Base-by-base conservation (phyloP, 2,888 invertebrate species). In the Troides helena region DNA sequence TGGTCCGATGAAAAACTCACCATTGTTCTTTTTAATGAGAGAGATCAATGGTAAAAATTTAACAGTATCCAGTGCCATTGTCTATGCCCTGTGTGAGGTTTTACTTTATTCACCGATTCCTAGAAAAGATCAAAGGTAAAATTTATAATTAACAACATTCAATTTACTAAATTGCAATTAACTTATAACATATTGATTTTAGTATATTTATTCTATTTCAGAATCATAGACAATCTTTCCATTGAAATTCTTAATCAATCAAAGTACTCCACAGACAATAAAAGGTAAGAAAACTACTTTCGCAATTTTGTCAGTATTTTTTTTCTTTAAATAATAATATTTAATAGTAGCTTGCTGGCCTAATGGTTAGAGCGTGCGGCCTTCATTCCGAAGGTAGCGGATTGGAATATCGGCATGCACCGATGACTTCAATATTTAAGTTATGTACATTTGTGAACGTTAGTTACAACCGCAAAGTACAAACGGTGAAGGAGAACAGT, bases 71-170 rank as follows among this genome's bases (percentile, higher is more conserved):
- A 80, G 82, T 2, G 85, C 86, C 61, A 78, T 93, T 68, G 76
- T 88, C 58, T 85, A 85, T 74, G 76, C 93, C 59, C 76, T 94
- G 62, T 81, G 87, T 71, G 90, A 93, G 66, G 86, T 93, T 60
- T 75, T 94, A 68, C 75, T 93, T 17, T 93, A 90, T 81, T 90
- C 93, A 63, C 87, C 90, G 65, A 86, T 93, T 18, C 86, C 87
- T 53, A 89, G 90, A 74, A 94, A 93, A 80, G 94, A 94, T 77
- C 93, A 93, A 77, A 93, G 93, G 94, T 94, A 80, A 73, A 5
- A 62, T 17, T 25, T 65, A 43, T 8, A 59, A 23, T 65, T 5
- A 21, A 8, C 17, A 30, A 57, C 53, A 39, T 39, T 39, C 7
- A 39, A 39, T 8, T 39, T 39, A 10, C 39, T 10, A 18, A 50